Evolutionary conservation across 2,888 invertebrate species (phyloP).

Genomic region (Ferrisia virgata): DNA sequence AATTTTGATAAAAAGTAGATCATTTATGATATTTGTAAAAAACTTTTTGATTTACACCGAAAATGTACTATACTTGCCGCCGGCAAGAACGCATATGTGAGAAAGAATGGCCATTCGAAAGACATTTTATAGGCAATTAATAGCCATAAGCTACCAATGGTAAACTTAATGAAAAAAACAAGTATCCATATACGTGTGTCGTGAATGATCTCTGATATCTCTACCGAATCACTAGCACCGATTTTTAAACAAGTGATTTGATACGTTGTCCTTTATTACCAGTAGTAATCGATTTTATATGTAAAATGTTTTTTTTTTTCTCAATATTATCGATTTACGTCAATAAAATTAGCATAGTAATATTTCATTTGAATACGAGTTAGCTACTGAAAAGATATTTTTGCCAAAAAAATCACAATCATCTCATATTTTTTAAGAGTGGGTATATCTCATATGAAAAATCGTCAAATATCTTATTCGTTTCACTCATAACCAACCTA

Average conservation of each 20-base stretch:
- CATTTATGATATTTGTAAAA: too few species aligned
- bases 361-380: neutral
- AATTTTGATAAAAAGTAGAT: too few species aligned
- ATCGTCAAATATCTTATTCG: too few species aligned
- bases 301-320: neutral
- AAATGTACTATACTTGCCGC: too few species aligned
- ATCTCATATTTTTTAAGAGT: neutral
- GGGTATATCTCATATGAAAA: neutral
- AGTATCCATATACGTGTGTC: neutral
- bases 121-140: too few species aligned
- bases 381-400: neutral
- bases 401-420: neutral
- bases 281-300: neutral
- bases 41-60: too few species aligned
- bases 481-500: too few species aligned
- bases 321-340: neutral
- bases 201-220: neutral
- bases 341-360: slow-evolving; percentile 18
- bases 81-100: too few species aligned
- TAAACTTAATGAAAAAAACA: neutral
- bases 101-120: too few species aligned
- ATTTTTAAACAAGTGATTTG: neutral
- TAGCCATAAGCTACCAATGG: neutral
- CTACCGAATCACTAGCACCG: neutral
- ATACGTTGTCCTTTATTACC: neutral